Base-by-base conservation (phyloP, 2,797 vertebrate species). In the Peromyscus aztecus region DNA sequence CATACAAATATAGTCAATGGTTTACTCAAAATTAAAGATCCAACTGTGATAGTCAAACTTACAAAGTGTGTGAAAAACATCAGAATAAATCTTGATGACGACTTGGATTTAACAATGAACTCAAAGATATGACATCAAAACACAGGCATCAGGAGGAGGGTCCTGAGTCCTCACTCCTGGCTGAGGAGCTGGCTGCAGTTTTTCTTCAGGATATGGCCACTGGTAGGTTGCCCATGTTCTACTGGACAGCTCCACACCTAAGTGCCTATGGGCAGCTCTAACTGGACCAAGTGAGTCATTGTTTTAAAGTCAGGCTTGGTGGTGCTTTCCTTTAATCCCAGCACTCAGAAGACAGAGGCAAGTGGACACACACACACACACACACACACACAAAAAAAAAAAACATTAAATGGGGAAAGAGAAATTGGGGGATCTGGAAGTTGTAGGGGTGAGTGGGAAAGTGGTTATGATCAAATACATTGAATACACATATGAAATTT, bases 31-130 rank as follows among this genome's bases (percentile, higher is more conserved):
- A 75, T 75, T n/a, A 49, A 89, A 94, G 78, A 31, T 34, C 40
- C 59, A 92, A 94, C 65, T 93, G 11, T 84, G 71, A 95, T 8
- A 86, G 23, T 34, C 92, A 91, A 93, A 96, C 65, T 19, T 65
- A 46, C 17, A 94, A 91, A 77, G 73, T 7, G 37, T 87, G 46
- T 71, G 80, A 76, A 94, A 73, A 61, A 94, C 77, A 82, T 6
- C 94, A 31, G n/a, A 9, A 81, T 86, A 89, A 46, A 89, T 89
- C 49, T 91, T 93, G 13, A 61, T 57, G 17, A 88, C 34, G 17
- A 88, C 34, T 81, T 37, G 34, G 34, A 52, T 77, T 90, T 89
- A 31, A 31, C 88, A 95, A 84, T 61, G 8, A 59, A 95, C 71
- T 86, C 37, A 82, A 91, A 71, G 49, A 92, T 77, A 19, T 85